These are phyloP conservation scores for Digitonthophagus gazella DNA, from an alignment of 2,888 invertebrate genomes.

Conservation along the genomic window DNA sequence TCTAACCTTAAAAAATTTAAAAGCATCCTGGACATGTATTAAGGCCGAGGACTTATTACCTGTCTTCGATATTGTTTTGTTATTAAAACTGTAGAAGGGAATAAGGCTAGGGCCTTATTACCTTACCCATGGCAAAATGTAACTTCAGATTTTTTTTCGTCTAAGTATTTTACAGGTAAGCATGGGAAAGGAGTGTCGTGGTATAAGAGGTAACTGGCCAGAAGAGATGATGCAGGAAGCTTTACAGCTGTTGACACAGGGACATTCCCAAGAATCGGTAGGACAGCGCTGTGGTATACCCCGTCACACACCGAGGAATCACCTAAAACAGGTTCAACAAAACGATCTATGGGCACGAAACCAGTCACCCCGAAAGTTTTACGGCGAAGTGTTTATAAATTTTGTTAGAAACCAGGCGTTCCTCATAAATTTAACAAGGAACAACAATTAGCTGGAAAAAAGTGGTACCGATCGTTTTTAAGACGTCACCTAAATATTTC, in stretches of 20 bases:
- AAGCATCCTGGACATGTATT: too few relatives aligned
- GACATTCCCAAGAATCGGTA: constrained; percentile 22
- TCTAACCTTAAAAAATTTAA: too few relatives aligned
- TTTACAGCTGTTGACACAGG: constrained; percentile 19
- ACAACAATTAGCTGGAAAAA: constrained; percentile 16
- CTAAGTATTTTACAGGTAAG: too few relatives aligned
- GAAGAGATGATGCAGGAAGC: constrained; percentile 28
- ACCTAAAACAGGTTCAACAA: constrained; percentile 18
- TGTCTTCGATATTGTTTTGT: too few relatives aligned
- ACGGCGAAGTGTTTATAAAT: constrained; percentile 11
- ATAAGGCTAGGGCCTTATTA: too few relatives aligned
- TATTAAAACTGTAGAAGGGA: too few relatives aligned
- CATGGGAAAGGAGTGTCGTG: constrained; percentile 18
- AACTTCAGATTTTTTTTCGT: too few relatives aligned
- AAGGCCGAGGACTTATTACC: too few relatives aligned
- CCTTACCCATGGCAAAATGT: too few relatives aligned
- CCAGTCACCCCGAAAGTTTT: constrained; percentile 11
- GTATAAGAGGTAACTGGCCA: constrained; percentile 27
- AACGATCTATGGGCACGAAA: constrained; percentile 17
- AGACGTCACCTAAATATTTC: constrained; percentile 7
- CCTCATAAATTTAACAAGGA: constrained; percentile 6
- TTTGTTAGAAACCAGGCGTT: constrained; percentile 8
- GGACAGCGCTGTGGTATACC: constrained; percentile 24
- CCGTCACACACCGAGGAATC: constrained; percentile 23
- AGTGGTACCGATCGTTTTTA: constrained; percentile 19